Evolutionary conservation across 2,797 vertebrate genomes (phyloP), one percentile per base, ranked within the genome.

Genomic region (Chlorospingus flavigularis): DNA sequence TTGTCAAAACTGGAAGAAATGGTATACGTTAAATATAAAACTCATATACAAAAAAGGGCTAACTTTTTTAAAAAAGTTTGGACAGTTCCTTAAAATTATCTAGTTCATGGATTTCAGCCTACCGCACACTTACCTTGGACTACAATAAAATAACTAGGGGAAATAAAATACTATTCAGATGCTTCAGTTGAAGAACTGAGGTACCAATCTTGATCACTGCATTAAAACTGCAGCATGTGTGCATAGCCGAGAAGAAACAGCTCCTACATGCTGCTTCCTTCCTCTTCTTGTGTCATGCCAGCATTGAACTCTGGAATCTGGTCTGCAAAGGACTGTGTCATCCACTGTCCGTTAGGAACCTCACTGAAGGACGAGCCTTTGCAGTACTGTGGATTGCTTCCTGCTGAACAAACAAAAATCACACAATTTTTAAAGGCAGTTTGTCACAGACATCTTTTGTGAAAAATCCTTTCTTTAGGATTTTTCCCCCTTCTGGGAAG

Each of bases 331-430:
- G 98, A 97, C 80, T 98, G 98, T 2, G 97, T 97, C 98, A 99
- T 98, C 99, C 99, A 99, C 68, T 99, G 98, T 86, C 98, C 98
- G 3, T 99, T 98, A 10, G 98, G 98, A 84, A 98, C 94, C 37
- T 98, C 98, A 6, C 97, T 86, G 0, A 97, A 98, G 30, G 98
- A 61, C 0, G 89, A 42, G 7, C 95, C 97, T 89, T 87, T 95
- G 14, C 91, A 80, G 23, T 95, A 97, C 33, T 98, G 98, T 0
- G 95, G 81, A 47, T 96, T 94, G 19, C 96, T 92, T 48, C 96
- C 97, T 90, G 97, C 97, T 33, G 85, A 86, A 40, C 61, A 94
- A 84, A 70, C 30, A 23, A 16, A 74, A 86, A 60, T 3, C 39
- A 76, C 19, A 26, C 1, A 0, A 1, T 9, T 85, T 74, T 61